Evolutionary conservation across 2,797 vertebrate species (phyloP), one percentile per base, ranked within the genome.

Genomic region (Pitangus sulphuratus): DNA sequence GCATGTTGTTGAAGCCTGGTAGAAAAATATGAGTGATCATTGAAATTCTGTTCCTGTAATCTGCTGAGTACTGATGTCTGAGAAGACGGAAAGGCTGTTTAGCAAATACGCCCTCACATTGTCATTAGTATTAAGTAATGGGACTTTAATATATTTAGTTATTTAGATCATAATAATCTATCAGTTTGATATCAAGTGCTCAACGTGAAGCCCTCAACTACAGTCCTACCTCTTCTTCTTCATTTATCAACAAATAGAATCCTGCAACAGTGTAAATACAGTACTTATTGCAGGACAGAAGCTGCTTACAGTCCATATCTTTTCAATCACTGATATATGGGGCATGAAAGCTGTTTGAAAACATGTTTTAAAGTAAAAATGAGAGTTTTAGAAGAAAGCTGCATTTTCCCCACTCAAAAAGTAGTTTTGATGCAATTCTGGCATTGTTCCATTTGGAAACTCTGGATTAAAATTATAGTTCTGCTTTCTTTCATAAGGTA

Each of bases 131-230:
- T 95, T 95, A 97, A 96, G 83, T 91, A 96, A 91, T 93, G 75
- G 65, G 66, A 80, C 75, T 97, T 98, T 97, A 98, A 97, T 96
- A 92, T 90, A 79, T 97, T 96, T 97, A 72, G 94, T 91, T 90
- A 83, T 97, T 97, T 97, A 74, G 93, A 95, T 95, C 62, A 89
- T 78, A 87, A 64, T 91, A 96, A 90, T 97, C 84, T 69, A 84
- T 97, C 88, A 87, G 68, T 69, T 96, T 97, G 94, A 93, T 68
- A 97, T 93, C 61, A 95, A 81, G 82, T 93, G 80, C 75, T 95
- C 94, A 95, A 92, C 24, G 12, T 90, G 95, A 89, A 91, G 72
- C 47, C 61, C 30, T 91, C 71, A 47, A 84, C 58, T 33, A 85
- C 35, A 60, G 64, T 83, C 61, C 58, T 82, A 85, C 74, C 51